Conservation (phyloP, 2,113 vertebrate genomes). For the Mystacornis crossleyi region DNA sequence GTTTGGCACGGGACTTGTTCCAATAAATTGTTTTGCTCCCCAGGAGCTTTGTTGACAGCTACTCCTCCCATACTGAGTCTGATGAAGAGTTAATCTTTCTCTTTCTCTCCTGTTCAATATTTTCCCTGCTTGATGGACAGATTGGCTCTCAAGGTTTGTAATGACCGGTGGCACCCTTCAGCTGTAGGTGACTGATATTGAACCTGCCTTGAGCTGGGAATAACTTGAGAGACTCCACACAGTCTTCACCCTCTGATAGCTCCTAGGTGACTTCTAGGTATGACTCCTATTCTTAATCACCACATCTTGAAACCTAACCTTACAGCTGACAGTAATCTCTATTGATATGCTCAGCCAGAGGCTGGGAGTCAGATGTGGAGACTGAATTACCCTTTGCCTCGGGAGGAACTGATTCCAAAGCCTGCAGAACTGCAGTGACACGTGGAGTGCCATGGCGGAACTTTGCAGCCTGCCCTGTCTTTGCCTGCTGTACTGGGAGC, state of each 20-base stretch:
- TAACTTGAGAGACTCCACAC: fast-evolving
- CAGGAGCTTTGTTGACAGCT: background rate
- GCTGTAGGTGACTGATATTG: background rate
- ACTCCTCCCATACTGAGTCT: background rate
- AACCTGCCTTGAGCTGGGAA: background rate
- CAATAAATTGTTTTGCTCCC: background rate
- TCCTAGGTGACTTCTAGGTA: background rate
- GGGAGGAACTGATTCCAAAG: background rate
- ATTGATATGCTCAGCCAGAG: background rate
- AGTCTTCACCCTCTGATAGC: background rate
- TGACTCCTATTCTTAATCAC: background rate
- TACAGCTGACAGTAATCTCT: background rate
- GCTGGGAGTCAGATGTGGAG: background rate
- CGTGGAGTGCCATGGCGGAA: background rate
- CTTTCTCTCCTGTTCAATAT: conserved; percentile 9
- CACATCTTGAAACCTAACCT: background rate
- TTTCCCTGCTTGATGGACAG: background rate
- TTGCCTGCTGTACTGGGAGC: background rate
- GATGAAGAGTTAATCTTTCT: conserved; percentile 29
- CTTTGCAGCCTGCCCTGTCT: background rate
- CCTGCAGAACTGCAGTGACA: background rate
- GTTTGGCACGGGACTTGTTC: background rate
- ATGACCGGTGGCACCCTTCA: background rate
- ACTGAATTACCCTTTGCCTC: background rate
- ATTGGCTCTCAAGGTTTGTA: background rate